Conservation (phyloP, 2,797 vertebrate genomes). For the Sorex maritimensis region DNA sequence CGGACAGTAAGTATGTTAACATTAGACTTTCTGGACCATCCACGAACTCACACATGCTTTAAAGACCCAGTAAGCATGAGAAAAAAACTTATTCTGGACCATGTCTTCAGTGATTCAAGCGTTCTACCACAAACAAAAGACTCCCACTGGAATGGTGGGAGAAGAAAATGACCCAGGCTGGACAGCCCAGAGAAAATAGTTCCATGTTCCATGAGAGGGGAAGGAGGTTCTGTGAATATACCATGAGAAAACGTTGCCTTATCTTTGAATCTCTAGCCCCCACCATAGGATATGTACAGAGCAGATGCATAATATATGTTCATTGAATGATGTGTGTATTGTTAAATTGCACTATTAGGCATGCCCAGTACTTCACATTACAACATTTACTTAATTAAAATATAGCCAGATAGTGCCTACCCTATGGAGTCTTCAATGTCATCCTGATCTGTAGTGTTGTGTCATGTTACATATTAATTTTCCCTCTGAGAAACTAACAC, state of each 20-base stretch:
- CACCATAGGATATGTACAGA: not conserved
- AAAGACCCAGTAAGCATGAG: not conserved
- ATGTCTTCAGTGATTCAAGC: conserved; percentile 17
- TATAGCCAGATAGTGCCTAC: conserved; percentile 11
- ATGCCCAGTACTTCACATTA: not conserved
- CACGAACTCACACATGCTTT: not conserved
- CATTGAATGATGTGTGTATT: conserved; percentile 12
- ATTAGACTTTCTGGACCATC: not conserved
- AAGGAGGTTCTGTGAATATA: not conserved
- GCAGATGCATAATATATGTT: not conserved
- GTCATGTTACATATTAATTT: conserved; percentile 60
- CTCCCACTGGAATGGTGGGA: not conserved
- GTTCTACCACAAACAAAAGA: not conserved
- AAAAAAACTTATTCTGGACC: conserved; percentile 13
- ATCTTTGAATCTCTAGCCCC: conserved; percentile 7
- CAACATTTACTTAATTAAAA: conserved; percentile 62
- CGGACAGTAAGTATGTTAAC: conserved; percentile 29
- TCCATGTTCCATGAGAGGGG: not conserved
- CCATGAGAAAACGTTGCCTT: not conserved
- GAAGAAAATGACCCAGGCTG: conserved; percentile 33
- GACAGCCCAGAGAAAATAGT: not conserved
- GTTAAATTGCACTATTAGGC: not conserved
- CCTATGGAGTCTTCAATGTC: not conserved
- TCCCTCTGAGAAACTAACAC: conserved; percentile 60
- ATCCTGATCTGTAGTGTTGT: conserved; percentile 41